phyloP scores from a whole-genome alignment of 2,113 vertebrate species.

The Saguinus midas region DNA sequence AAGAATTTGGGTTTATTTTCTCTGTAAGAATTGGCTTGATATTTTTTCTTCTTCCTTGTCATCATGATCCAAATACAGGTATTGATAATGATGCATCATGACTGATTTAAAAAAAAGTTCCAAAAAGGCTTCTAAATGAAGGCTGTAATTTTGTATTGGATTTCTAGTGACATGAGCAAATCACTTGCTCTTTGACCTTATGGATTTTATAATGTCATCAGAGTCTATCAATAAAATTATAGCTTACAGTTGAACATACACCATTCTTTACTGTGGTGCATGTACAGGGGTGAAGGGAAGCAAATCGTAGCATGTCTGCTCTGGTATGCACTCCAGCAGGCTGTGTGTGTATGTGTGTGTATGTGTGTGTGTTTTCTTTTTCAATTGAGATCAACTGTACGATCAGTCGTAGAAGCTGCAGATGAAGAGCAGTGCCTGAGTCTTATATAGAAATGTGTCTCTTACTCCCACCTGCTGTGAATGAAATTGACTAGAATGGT shows the following conservation, averaged over 20 bases:
- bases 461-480: constrained; percentile 47
- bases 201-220: constrained; percentile 72
- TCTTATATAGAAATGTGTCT: constrained; percentile 40
- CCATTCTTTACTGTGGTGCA: neutral
- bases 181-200: constrained; percentile 69
- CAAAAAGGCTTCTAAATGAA: constrained; percentile 63
- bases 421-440: neutral
- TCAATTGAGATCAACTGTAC: neutral
- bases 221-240: constrained; percentile 70
- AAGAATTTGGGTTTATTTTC: constrained; percentile 14
- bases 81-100: constrained; percentile 51
- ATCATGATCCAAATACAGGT: constrained; percentile 4
- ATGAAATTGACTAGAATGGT: constrained; percentile 51
- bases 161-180: constrained; percentile 68
- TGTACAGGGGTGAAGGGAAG: neutral
- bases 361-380: neutral
- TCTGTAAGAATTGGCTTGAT: neutral
- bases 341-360: neutral
- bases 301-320: neutral
- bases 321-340: neutral
- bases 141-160: constrained; percentile 68
- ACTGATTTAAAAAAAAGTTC: constrained; percentile 27
- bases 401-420: constrained; percentile 1
- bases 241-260: constrained; percentile 22
- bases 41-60: neutral